Evolutionary conservation across 2,888 invertebrate genomes (phyloP), one percentile per base, ranked within the genome.

Genomic region (Cantharis nigra): DNA sequence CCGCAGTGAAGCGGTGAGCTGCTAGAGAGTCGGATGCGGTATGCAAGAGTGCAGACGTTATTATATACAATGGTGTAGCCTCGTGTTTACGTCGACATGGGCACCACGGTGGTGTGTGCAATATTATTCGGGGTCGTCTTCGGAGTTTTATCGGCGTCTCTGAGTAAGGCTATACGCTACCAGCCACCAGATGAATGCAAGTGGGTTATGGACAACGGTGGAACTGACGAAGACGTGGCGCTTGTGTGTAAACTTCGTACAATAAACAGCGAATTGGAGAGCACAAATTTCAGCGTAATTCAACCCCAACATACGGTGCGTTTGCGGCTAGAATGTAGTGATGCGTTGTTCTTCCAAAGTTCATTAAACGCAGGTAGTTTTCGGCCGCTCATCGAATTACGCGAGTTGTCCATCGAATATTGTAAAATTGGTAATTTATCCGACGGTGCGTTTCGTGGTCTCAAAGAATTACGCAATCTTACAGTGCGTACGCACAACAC

Each of bases 401-500:
- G 93, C 79, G 94, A 95, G 84, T 91, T 96, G 71, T 93, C 93
- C 65, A 93, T 96, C 83, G 95, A 95, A 86, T 94, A 93, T 86
- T 96, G 96, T 88, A 95, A 95, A 89, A 94, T 96, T 80, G 94
- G 94, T 75, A 95, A 95, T 86, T 90, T 96, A 77, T 94, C 95
- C 78, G 93, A 94, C 83, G 95, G 94, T 76, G 94, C 96, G n/a
- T 95, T 96, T 85, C 92, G 93, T 67, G 95, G 95, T 69, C 91
- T 96, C 64, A 92, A 93, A 77, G 93, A 95, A 87, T 90, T 96
- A 79, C 90, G 94, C 82, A 94, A 95, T 87, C 90, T 96, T 77
- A 95, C 96, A 67, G 92, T 96, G 81, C 91, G 94, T 84, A 95
- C 95, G 71, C 95, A 95, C 89, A 95, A 95, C 88, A 95, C 94